phyloP scores from a whole-genome alignment of 2,113 vertebrate species.

The Mustela nigripes region DNA sequence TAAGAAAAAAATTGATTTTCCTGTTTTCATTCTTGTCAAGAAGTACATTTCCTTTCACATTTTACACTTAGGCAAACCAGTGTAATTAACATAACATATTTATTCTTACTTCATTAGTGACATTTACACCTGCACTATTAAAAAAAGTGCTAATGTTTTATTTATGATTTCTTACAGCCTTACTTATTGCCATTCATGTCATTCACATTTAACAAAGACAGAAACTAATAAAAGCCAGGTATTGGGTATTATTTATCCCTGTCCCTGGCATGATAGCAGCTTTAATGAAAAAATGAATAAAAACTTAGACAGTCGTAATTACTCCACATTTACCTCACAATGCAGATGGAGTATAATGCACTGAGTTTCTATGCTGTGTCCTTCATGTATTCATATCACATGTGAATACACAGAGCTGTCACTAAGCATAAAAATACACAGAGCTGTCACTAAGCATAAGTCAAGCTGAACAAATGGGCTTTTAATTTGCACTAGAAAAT shows the following conservation, averaged over 20 bases:
- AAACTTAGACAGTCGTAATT: slow-evolving; percentile 76
- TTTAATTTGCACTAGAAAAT: slow-evolving; percentile 87
- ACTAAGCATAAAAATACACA: slow-evolving; percentile 82
- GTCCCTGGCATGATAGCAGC: neutral
- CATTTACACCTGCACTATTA: slow-evolving; percentile 65
- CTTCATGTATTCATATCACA: slow-evolving; percentile 83
- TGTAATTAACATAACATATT: slow-evolving; percentile 76
- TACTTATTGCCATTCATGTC: slow-evolving; percentile 52
- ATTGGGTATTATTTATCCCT: slow-evolving; percentile 76
- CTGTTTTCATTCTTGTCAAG: slow-evolving; percentile 48
- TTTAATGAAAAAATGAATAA: slow-evolving; percentile 75
- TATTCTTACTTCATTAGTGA: slow-evolving; percentile 78
- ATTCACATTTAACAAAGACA: slow-evolving; percentile 77
- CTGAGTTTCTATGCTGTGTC: slow-evolving; percentile 60
- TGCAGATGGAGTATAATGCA: slow-evolving; percentile 59
- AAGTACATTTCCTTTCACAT: slow-evolving; percentile 1
- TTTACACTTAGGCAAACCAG: slow-evolving; percentile 55
- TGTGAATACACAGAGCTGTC: slow-evolving; percentile 81
- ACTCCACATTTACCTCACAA: slow-evolving; percentile 70
- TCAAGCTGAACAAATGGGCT: slow-evolving; percentile 85
- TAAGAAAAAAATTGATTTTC: slow-evolving; percentile 13
- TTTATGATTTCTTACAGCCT: slow-evolving; percentile 67
- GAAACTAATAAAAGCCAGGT: slow-evolving; percentile 74
- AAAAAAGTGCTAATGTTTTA: slow-evolving; percentile 67
- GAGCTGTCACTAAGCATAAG: slow-evolving; percentile 83